These are phyloP conservation scores for Drosophila sordidula DNA, from an alignment of 2,888 invertebrate species.

Conservation along the genomic window DNA sequence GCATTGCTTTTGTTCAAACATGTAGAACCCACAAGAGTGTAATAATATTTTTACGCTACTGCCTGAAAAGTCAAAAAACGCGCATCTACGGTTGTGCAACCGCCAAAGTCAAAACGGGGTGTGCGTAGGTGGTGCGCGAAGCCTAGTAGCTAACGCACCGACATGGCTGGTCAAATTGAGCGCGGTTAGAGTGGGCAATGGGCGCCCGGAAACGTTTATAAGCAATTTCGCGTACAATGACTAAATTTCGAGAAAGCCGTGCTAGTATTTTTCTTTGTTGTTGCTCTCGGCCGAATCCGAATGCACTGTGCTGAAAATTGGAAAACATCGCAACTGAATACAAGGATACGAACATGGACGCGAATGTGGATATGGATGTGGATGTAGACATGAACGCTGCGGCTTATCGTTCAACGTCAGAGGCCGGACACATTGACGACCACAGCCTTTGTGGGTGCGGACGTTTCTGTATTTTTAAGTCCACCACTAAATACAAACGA, in stretches of 20 bases:
- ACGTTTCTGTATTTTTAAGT: conserved; percentile 82
- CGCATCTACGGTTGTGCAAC: conserved; percentile 21
- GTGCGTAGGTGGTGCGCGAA: conserved; percentile 17
- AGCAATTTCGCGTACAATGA: conserved; percentile 82
- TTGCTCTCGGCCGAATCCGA: conserved; percentile 48
- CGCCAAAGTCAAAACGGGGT: conserved; percentile 45
- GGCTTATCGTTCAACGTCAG: conserved; percentile 71
- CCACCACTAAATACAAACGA: conserved; percentile 84
- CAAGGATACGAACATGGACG: conserved; percentile 26
- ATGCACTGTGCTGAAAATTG: conserved; percentile 70
- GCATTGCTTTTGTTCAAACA: conserved; percentile 14
- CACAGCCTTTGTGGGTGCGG: conserved; percentile 68
- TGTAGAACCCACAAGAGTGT: conserved; percentile 50
- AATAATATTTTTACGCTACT: conserved; percentile 67
- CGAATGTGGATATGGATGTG: conserved; percentile 27
- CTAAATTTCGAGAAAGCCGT: conserved; percentile 72
- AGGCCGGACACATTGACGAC: conserved; percentile 60
- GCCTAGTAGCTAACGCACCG: conserved; percentile 45
- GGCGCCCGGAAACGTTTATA: conserved; percentile 58
- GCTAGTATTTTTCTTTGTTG: conserved; percentile 68
- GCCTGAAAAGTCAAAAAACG: conserved; percentile 56
- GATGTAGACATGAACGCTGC: conserved; percentile 33
- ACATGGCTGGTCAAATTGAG: conserved; percentile 64
- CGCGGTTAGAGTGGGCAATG: conserved; percentile 35
- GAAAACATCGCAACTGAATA: conserved; percentile 71